Percentiles rank a stretch among this genome's conserved stretches.
Evolutionary conservation across 2,888 invertebrate species (phyloP).

Genomic region (Callosobruchus maculatus): DNA sequence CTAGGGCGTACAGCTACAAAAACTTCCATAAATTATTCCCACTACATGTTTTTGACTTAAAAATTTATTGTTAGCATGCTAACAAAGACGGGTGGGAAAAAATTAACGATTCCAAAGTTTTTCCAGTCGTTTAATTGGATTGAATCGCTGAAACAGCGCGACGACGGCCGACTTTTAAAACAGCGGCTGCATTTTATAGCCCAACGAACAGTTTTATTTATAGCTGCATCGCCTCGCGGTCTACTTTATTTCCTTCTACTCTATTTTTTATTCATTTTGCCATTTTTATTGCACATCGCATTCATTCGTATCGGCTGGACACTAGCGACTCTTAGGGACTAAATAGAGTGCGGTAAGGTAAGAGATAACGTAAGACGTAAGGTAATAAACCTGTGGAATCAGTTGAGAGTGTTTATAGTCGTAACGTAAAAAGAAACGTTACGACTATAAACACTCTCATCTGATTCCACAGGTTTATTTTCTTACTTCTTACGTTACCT

Average conservation of each 20-base stretch:
- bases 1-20: neutral
- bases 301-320: neutral
- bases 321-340: too few species aligned
- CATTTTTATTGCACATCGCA: neutral
- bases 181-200: slow-evolving; percentile 47
- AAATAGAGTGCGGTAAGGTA: too few species aligned
- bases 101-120: slow-evolving; percentile 48
- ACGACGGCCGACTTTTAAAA: slow-evolving; percentile 27
- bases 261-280: neutral
- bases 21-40: slow-evolving; percentile 11
- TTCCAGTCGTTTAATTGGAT: slow-evolving; percentile 49
- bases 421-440: too few species aligned
- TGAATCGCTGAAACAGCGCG: slow-evolving; percentile 43
- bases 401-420: too few species aligned
- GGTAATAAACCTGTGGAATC: too few species aligned
- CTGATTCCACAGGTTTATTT: too few species aligned
- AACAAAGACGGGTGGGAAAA: slow-evolving; percentile 34
- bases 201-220: slow-evolving; percentile 32
- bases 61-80: slow-evolving; percentile 43
- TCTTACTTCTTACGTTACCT: too few species aligned
- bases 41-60: slow-evolving; percentile 46
- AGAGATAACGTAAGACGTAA: too few species aligned
- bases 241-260: neutral
- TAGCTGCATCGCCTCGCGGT: slow-evolving; percentile 6
- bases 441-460: too few species aligned